Base-by-base conservation (phyloP, 2,113 vertebrate genomes). In the Pica pica region DNA sequence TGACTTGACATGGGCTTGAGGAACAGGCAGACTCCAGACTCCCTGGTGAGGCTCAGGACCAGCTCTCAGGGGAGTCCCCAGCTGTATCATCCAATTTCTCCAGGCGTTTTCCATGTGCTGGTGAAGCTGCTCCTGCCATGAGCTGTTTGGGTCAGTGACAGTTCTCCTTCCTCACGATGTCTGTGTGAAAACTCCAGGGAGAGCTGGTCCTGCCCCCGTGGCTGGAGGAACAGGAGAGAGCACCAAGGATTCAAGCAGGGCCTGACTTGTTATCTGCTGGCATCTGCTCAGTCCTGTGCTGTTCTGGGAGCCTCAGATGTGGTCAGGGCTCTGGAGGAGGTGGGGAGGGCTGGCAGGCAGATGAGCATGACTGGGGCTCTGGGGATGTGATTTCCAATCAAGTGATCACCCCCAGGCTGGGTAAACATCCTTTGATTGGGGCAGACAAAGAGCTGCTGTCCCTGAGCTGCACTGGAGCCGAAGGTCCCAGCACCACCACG, bases 281-380 rank as follows among this genome's bases (percentile, higher is more conserved):
- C 68, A 93, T 95, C 84, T 87, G 71, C 78, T 94, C 42, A 77
- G 70, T 10, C 55, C 78, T 73, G 73, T 0, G 5, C 70, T 89
- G 22, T 31, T 76, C 81, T 70, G 83, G 74, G 84, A 94, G 50
- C 16, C 78, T 96, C 57, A 91, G 92, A 95, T 94, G 93, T 95
- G 91, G 83, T 87, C 28, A 21, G 74, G 53, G 67, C 90, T 85
- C 65, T 41, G 84, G 50, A 69, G 91, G 94, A 82, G 91, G 60
- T 75, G 81, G 77, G 55, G 78, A 78, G 74, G 67, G 44, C 90
- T 89, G 93, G 93, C 93, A 91, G 73, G 60, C 91, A 87, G 77
- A 71, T 12, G 21, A 52, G 57, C 41, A 13, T 41, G 81, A 9
- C 89, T 85, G 81, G 60, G 56, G 81, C 83, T 96, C 83, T 82